Base-by-base conservation (phyloP, 2,113 vertebrate genomes). In the Anolis sagrei region DNA sequence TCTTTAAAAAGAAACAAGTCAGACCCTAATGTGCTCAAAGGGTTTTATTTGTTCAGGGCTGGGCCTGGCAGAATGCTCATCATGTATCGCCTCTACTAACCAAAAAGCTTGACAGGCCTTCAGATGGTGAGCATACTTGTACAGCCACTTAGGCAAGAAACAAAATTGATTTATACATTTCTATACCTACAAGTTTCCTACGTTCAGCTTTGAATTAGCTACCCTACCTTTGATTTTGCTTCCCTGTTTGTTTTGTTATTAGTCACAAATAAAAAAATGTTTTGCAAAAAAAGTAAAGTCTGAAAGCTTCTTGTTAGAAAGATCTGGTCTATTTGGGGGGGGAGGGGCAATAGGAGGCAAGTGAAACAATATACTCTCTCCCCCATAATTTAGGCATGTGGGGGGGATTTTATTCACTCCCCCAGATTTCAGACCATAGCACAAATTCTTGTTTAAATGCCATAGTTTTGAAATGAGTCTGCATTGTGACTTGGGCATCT, bases 11-110 rank as follows among this genome's bases (percentile, higher is more conserved):
- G 87, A 79, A 83, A 87, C 77, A 81, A 88, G 74, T 84, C 64
- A 85, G 77, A 66, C 49, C 74, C 19, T 90, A 89, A 92, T 91
- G 90, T 86, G 83, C 48, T 93, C 68, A 79, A 89, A 90, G 86
- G 79, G 51, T 92, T 88, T 82, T 88, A 82, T 88, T 93, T 94
- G 90, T 82, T 90, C 87, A 48, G 76, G 89, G 76, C 81, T 88
- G 79, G 82, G 23, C 62, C 27, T 90, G 92, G 34, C 44, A 10
- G 69, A 80, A 68, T 82, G 66, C 58, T 89, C 27, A 11, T 79
- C 23, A 13, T 86, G 1, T 88, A 89, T 90, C 83, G n/a, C 23
- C n/a, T 74, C 7, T 23, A 36, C 39, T 75, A 61, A 86, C 10
- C n/a, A 66, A 75, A 73, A 64, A 58, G n/a, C 61, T 86, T 62